Percentiles rank a stretch among this genome's conserved stretches.
Evolutionary conservation across 2,113 vertebrate species (phyloP).

Genomic region (Meles meles): DNA sequence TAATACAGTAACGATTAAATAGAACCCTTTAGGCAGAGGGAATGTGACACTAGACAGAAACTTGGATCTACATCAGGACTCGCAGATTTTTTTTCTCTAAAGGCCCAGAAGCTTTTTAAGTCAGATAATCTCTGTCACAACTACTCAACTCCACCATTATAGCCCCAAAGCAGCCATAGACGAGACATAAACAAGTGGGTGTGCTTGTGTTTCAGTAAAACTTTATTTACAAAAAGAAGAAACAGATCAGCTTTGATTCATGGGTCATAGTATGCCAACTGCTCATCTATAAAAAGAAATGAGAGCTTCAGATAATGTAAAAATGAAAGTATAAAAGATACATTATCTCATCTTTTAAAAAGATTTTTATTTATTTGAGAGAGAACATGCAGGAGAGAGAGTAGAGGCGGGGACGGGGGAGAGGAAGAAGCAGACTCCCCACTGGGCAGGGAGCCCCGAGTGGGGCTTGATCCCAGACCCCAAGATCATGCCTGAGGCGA

Average conservation of each 20-base stretch:
- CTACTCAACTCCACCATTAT: neutral
- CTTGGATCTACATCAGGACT: neutral
- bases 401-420: neutral
- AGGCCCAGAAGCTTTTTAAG: neutral
- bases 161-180: neutral
- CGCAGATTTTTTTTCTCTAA: slow-evolving; percentile 26
- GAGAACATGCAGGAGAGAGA: neutral
- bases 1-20: neutral
- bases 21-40: neutral
- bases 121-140: neutral
- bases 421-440: neutral
- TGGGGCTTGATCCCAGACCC: neutral
- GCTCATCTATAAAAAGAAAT: neutral
- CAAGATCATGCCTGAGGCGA: neutral
- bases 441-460: neutral
- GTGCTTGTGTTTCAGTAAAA: neutral
- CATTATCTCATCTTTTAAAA: neutral
- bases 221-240: slow-evolving; percentile 33
- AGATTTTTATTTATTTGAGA: neutral
- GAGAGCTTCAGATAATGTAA: neutral
- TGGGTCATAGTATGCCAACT: neutral
- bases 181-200: neutral
- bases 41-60: neutral
- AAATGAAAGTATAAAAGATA: neutral
- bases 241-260: neutral